Evolutionary conservation across 1,140 invertebrate genomes (phyloP), one percentile per base, ranked within the genome.

Genomic region (Diorhabda elongata): DNA sequence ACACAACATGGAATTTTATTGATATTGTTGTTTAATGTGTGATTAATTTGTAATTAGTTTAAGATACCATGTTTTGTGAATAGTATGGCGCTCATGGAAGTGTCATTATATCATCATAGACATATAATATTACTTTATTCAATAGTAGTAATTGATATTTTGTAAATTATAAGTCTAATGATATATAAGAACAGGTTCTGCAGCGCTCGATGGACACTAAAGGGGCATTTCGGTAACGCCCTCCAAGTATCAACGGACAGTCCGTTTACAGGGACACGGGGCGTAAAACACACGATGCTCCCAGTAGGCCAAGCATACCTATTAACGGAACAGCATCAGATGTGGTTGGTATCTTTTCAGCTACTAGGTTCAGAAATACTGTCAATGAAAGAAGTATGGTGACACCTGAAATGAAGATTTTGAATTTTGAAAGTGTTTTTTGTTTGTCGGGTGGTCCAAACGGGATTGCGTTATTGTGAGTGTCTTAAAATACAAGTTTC

Each of bases 351-450:
- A 96, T 91, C 80, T 91, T 94, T 88, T 96, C 93, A 76, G 93
- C 92, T 76, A 96, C 93, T 85, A 96, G 89, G 86, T 94, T 94
- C 83, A 94, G 88, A 90, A 98, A 99, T 81, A 98, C 96, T 85
- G 96, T 98, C 87, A 99, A 89, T 83, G 96, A 98, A 83, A 99
- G 92, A 81, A 99, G 89, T 83, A 99, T 98, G 82, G 96, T 98
- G 82, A 98, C 96, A 86, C 96, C 65, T 75, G 75, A 76, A 69
- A 64, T 66, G 64, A 63, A 67, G 65, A 67, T 60, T 67, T 44
- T 67, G 42, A 43, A 66, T 58, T 66, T 58, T 57, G 42, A 45
- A 58, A 42, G 59, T 61, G 59, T 61, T 61, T 61, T 43, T 8
- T 42, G 59, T 61, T 7, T 8, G 47, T 52, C n/a, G 47, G n/a